Evolutionary conservation across 2,797 vertebrate species (phyloP), one percentile per base, ranked within the genome.

Genomic region (Mus caroli): DNA sequence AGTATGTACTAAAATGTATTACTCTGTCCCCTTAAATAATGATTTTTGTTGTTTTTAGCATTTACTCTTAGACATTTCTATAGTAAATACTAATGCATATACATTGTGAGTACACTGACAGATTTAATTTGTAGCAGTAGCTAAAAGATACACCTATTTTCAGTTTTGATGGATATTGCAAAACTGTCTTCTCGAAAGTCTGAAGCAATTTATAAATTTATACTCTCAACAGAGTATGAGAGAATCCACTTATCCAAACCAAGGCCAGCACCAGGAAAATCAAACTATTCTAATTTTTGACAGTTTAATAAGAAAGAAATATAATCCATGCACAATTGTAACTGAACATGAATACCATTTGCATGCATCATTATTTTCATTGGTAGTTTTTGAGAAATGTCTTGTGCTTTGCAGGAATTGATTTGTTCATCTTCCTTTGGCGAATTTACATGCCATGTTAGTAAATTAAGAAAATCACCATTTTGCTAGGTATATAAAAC

Each of bases 281-380:
- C 28, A 50, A 95, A 60, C 15, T 50, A 52, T 82, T 88, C 89
- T 75, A 90, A 93, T 20, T 60, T 91, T 92, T 93, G 88, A 78
- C 17, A 80, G 37, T 88, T 86, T 83, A 85, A 79, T 58, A 24
- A 26, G 12, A 91, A n/a, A 92, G 60, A 91, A 82, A 64, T 56
- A 15, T 1, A 37, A 40, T 82, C 62, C 46, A 50, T 14, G 24
- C 73, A 80, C 15, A 78, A 11, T 78, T 94, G 43, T 94, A 88
- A 40, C 34, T 64, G 22, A 94, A 24, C 54, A 54, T 28, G 7
- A 96, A 58, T 24, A 75, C 12, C 19, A 79, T 92, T 92, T 82
- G 19, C 37, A 69, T 75, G 6, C 4, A 82, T 17, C 19, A 54
- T 86, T 94, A 40, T 77, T 62, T 14, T 75, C 26, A n/a, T 75